Evolutionary conservation across 2,797 vertebrate genomes (phyloP).

Genomic region (Dendrocincla fuliginosa): DNA sequence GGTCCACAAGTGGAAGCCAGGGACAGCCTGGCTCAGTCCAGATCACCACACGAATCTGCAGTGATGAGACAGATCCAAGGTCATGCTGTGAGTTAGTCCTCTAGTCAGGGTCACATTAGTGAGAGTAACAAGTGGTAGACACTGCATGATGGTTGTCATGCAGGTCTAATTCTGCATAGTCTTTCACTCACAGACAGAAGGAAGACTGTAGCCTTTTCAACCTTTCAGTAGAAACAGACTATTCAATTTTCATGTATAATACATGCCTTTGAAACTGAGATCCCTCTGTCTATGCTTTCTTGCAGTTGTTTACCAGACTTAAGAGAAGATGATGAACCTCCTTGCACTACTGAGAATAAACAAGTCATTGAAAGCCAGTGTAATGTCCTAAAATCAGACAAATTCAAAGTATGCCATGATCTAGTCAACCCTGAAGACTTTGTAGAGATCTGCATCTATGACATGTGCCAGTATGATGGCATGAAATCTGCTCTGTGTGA

Average conservation of each 20-base stretch:
- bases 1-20: background rate
- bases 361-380: slow-evolving; percentile 62
- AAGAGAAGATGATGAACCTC: slow-evolving; percentile 43
- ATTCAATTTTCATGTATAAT: background rate
- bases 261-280: background rate
- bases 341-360: slow-evolving; percentile 38
- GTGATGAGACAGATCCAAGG: background rate
- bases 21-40: background rate
- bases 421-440: slow-evolving; percentile 61
- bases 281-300: background rate
- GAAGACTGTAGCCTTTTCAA: background rate
- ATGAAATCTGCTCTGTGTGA: slow-evolving; percentile 68
- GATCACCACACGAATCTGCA: background rate
- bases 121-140: background rate
- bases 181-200: background rate
- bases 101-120: background rate
- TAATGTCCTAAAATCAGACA: slow-evolving; percentile 53
- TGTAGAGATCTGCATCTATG: slow-evolving; percentile 69
- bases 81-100: background rate
- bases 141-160: background rate
- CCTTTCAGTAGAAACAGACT: background rate
- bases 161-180: background rate
- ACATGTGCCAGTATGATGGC: slow-evolving; percentile 72
- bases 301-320: slow-evolving; percentile 68
- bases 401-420: slow-evolving; percentile 60